A percentile compares a stretch with the other conserved stretches of the same genome.
phyloP scores from a whole-genome alignment of 2,888 invertebrate genomes.

The Atethmia centrago region DNA sequence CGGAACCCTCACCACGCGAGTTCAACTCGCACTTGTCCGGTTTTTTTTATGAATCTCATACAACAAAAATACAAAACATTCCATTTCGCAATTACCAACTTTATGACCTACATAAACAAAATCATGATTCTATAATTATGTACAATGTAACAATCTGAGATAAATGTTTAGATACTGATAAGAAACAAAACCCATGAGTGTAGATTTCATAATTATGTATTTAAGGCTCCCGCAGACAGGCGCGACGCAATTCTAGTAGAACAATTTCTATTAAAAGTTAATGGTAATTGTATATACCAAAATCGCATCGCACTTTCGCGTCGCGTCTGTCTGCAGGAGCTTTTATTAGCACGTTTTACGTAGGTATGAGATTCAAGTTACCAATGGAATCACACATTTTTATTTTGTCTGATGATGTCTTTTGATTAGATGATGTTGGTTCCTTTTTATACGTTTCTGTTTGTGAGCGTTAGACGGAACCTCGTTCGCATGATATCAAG shows the following conservation, averaged over 20 bases:
- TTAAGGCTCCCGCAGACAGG: not conserved
- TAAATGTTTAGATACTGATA: not conserved
- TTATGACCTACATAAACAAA: not conserved
- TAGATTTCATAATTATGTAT: constrained; percentile 3
- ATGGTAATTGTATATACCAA: no score
- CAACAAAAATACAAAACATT: not conserved
- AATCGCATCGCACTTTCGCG: no score
- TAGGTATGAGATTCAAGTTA: not conserved
- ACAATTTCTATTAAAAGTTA: no score
- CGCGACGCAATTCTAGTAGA: no score
- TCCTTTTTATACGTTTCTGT: no score
- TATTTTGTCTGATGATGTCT: not conserved
- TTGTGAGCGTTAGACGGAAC: no score
- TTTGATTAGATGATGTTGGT: not conserved
- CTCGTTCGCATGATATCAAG: no score
- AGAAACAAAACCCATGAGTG: not conserved
- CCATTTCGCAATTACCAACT: not conserved
- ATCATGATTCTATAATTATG: not conserved
- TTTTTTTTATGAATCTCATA: not conserved
- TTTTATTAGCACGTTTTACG: not conserved
- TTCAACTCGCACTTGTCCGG: no score
- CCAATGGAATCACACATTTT: not conserved
- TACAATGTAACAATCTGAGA: not conserved
- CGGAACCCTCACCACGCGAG: no score
- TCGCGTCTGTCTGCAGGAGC: no score